phyloP scores from a whole-genome alignment of 2,888 invertebrate species.

The Clistopyga incitator region DNA sequence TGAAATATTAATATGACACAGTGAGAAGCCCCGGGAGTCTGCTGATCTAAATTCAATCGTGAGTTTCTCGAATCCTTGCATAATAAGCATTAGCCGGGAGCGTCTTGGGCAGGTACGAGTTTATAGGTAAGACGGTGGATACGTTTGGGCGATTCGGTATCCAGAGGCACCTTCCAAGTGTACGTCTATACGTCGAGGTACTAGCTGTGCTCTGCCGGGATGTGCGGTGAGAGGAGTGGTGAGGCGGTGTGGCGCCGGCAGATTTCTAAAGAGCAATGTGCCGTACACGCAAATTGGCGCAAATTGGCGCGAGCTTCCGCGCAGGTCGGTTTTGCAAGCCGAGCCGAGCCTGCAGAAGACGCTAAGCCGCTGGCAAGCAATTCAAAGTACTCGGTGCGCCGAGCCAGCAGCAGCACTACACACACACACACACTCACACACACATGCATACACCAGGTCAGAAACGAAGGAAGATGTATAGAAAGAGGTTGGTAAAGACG shows the following conservation, averaged over 20 bases:
- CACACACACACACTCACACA: not conserved
- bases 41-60: constrained; percentile 26
- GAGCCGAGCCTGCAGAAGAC: constrained; percentile 76
- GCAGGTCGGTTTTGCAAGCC: constrained; percentile 73
- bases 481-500: constrained; percentile 49
- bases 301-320: constrained; percentile 82
- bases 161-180: constrained; percentile 53
- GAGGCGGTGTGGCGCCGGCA: constrained; percentile 69
- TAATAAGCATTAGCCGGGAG: constrained; percentile 61
- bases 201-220: constrained; percentile 7
- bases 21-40: not conserved
- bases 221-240: constrained; percentile 58
- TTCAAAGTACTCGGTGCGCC: constrained; percentile 81
- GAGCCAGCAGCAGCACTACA: constrained; percentile 72
- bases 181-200: constrained; percentile 38
- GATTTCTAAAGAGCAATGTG: constrained; percentile 81
- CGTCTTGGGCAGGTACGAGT: constrained; percentile 12
- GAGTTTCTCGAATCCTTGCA: constrained; percentile 56
- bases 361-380: constrained; percentile 83
- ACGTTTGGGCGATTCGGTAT: constrained; percentile 59
- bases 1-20: not conserved
- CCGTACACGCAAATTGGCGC: constrained; percentile 82
- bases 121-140: constrained; percentile 41
- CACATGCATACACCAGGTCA: constrained; percentile 50
- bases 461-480: constrained; percentile 34